These are phyloP conservation scores for Cygnus atratus DNA, from an alignment of 2,113 vertebrate species.

Conservation along the genomic window DNA sequence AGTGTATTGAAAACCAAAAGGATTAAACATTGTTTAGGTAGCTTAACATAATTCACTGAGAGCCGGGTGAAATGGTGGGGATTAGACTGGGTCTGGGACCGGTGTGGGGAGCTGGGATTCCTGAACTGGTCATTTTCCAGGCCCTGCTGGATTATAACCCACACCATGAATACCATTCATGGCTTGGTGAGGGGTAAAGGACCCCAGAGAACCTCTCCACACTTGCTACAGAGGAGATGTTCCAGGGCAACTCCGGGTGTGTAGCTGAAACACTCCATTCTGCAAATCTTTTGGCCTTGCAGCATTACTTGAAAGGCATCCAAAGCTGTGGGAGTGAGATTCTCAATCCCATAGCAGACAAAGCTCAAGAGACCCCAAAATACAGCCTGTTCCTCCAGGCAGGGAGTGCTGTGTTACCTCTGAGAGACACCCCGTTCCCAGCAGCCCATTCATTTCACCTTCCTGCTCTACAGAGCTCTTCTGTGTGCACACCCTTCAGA, in stretches of 20 bases:
- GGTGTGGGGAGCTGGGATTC: neutral
- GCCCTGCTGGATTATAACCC: neutral
- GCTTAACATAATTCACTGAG: neutral
- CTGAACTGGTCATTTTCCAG: neutral
- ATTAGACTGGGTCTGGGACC: neutral
- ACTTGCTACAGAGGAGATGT: neutral
- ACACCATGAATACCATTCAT: neutral
- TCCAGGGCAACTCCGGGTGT: neutral
- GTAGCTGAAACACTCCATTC: neutral
- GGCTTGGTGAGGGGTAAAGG: neutral
- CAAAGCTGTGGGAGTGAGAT: neutral
- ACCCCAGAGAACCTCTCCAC: neutral
- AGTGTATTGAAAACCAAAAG: neutral
- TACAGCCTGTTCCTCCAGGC: neutral
- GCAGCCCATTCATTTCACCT: neutral
- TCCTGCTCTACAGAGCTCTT: neutral
- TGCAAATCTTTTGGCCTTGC: neutral
- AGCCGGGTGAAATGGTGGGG: neutral
- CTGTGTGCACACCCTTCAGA: neutral
- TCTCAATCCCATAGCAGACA: neutral
- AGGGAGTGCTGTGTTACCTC: neutral
- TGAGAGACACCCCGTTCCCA: neutral
- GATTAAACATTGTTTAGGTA: neutral
- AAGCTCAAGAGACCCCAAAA: neutral
- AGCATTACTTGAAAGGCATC: neutral